Conservation (phyloP, 2,888 invertebrate species). For the Parnassius glacialis region DNA sequence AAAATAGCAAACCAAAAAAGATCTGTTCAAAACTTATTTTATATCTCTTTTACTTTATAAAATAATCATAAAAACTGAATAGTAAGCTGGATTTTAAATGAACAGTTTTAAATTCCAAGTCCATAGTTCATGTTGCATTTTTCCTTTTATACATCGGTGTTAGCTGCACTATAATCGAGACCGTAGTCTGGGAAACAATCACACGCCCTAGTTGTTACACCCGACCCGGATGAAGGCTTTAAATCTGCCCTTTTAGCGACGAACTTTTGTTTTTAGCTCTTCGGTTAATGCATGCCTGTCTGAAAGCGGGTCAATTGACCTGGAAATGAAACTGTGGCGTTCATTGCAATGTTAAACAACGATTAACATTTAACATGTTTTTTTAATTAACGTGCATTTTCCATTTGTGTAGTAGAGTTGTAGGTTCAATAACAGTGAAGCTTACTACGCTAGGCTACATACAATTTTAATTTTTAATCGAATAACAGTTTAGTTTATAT, state of each 20-base stretch:
- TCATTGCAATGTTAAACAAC: background rate
- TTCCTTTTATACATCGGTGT: background rate
- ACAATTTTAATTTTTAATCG: too few relatives aligned
- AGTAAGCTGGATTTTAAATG: background rate
- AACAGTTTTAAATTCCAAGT: background rate
- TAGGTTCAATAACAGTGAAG: too few relatives aligned
- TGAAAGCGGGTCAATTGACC: conserved; percentile 6
- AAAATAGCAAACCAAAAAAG: too few relatives aligned
- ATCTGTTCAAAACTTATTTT: too few relatives aligned
- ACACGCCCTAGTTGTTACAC: conserved; percentile 14
- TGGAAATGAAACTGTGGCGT: background rate
- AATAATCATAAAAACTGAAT: too few relatives aligned
- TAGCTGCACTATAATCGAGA: background rate
- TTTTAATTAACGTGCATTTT: too few relatives aligned
- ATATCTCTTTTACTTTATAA: too few relatives aligned
- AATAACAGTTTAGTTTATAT: too few relatives aligned
- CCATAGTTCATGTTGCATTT: background rate
- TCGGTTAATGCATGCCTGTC: conserved; percentile 6
- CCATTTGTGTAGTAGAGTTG: too few relatives aligned
- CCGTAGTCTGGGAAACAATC: conserved; percentile 4
- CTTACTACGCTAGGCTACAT: too few relatives aligned
- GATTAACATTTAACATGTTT: background rate
- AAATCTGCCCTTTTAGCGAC: conserved; percentile 12
- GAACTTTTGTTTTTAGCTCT: conserved; percentile 16
- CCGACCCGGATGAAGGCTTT: conserved; percentile 9